These are phyloP conservation scores for Fistularia tabacaria DNA, from an alignment of 2,797 vertebrate genomes.

Conservation along the genomic window DNA sequence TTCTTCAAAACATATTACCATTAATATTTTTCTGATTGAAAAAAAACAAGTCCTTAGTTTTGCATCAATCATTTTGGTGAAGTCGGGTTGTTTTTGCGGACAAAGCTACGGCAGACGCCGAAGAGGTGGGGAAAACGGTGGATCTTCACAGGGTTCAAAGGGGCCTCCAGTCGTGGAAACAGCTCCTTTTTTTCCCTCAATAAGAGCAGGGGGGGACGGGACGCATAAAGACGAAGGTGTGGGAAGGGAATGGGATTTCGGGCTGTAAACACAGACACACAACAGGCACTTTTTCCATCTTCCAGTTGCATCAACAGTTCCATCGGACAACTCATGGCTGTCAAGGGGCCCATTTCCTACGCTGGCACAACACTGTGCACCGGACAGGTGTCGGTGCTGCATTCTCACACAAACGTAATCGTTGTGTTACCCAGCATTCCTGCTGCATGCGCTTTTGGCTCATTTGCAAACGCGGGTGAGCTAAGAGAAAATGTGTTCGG, in stretches of 20 bases:
- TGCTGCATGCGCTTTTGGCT: no score
- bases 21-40: no score
- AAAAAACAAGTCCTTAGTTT: no score
- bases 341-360: no score
- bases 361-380: no score
- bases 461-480: no score
- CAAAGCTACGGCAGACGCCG: slow-evolving; percentile 10
- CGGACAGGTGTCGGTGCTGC: no score
- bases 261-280: slow-evolving; percentile 11
- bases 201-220: slow-evolving; percentile 47
- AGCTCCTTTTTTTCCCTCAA: slow-evolving; percentile 43
- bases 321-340: slow-evolving; percentile 1
- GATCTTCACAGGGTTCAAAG: slow-evolving; percentile 51
- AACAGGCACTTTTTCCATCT: slow-evolving; percentile 19
- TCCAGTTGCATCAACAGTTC: slow-evolving; percentile 9
- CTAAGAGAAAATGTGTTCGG: no score
- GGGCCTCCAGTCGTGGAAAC: slow-evolving; percentile 49
- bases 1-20: no score
- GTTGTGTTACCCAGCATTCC: no score
- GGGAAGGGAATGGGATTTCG: slow-evolving; percentile 49
- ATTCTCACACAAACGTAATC: no score
- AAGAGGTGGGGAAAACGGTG: slow-evolving; percentile 34
- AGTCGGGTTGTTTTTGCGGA: neutral
- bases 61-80: no score
- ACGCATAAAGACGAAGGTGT: slow-evolving; percentile 59